Evolutionary conservation across 2,888 invertebrate species (phyloP), one percentile per base, ranked within the genome.

Genomic region (Arrhopalites spinosus): DNA sequence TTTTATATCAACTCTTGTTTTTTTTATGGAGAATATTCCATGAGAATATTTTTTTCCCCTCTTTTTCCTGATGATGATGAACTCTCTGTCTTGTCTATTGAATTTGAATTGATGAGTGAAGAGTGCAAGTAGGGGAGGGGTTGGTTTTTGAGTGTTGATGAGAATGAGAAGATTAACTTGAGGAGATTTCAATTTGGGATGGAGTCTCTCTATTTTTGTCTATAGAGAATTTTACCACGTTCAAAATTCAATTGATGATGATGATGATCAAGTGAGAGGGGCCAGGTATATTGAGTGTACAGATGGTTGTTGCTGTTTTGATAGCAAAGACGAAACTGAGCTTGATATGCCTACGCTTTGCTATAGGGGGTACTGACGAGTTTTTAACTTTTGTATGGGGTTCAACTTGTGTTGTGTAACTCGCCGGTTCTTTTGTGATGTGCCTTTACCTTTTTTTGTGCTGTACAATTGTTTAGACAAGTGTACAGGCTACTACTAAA

Each of bases 261-360:
- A 30, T 30, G 36, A 23, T 36, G 66, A 29, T 8, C 5, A 29
- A 25, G 25, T 20, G 13, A 20, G 59, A 30, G 30, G 30, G n/a
- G 20, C 20, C 5, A 53, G 53, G 23, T 53, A 23, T 17, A n/a
- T 27, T n/a, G 2, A 30, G 36, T 13, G 64, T 30, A 29, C 15
- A 27, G n/a, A 23, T 23, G 73, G 76, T 72, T 73, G 79, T 77
- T 79, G 79, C 74, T 77, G 77, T 77, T 76, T 66, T 75, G 73
- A 75, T 77, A 76, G 76, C 79, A 72, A 78, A 73, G 77, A 73
- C 72, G 79, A 77, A 76, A 79, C 79, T 79, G 77, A 79, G 68
- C 71, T 73, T 67, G 63, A n/a, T 20, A 53, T 59, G 74, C 66
- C 70, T 75, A 66, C 64, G 73, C 70, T 45, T 63, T 75, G 68